Conservation (phyloP, 2,888 invertebrate species). For the Cryptophagus acutangulus region DNA sequence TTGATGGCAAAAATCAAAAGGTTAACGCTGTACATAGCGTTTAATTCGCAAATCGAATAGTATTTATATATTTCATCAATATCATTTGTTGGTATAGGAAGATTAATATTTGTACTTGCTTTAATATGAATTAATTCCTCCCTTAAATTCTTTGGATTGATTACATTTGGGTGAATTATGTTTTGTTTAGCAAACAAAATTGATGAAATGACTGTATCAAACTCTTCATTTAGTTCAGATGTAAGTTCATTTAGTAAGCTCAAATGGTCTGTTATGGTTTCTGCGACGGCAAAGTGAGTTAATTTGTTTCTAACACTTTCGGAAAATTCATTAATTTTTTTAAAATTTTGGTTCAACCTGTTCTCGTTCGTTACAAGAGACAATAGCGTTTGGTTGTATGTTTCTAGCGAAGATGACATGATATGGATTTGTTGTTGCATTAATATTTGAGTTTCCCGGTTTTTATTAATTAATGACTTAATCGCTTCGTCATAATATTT, state of each 20-base stretch:
- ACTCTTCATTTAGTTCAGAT: neutral
- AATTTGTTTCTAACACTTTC: neutral
- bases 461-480: neutral
- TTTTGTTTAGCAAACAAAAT: neutral
- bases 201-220: neutral
- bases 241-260: neutral
- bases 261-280: neutral
- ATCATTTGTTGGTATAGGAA: neutral
- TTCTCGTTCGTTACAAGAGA: neutral
- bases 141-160: neutral
- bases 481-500: slow-evolving; percentile 3
- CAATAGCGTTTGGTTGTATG: neutral
- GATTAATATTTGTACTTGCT: neutral
- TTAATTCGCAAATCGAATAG: neutral
- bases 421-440: slow-evolving; percentile 1
- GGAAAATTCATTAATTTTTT: neutral
- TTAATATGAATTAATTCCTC: neutral
- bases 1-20: neutral
- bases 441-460: neutral
- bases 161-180: neutral
- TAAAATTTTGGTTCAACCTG: neutral
- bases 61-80: neutral
- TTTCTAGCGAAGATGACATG: neutral
- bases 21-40: neutral
- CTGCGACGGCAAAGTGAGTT: neutral